Evolutionary conservation across 2,113 vertebrate genomes (phyloP).

Genomic region (Psophia crepitans): DNA sequence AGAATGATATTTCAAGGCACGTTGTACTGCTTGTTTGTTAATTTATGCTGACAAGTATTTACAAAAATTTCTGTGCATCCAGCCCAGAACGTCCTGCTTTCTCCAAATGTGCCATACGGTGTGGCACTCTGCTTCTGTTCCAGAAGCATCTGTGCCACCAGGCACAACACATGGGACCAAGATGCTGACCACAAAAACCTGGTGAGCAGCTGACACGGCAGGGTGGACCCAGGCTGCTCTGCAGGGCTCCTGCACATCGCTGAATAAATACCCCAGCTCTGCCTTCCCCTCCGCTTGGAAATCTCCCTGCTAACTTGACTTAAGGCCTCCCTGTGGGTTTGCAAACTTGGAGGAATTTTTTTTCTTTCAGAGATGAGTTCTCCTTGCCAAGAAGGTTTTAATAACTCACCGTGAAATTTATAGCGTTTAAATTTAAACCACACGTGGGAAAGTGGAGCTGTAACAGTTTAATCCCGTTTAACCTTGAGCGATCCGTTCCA

Average conservation of each 20-base stretch:
- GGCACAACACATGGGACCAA: background rate
- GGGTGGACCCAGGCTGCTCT: background rate
- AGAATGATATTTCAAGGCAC: background rate
- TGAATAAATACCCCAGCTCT: background rate
- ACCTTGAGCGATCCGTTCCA: background rate
- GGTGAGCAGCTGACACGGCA: background rate
- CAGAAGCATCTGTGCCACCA: background rate
- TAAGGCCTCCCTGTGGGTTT: background rate
- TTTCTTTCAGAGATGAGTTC: background rate
- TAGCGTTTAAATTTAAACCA: conserved; percentile 56
- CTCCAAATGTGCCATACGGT: background rate
- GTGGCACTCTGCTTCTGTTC: background rate
- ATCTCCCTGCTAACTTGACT: background rate
- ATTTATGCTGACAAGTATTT: background rate
- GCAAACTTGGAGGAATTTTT: conserved; percentile 5
- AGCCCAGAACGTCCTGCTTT: background rate
- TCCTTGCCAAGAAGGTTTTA: conserved; percentile 57
- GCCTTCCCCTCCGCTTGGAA: background rate
- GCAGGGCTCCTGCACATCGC: accelerated
- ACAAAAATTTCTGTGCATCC: background rate
- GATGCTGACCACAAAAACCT: background rate
- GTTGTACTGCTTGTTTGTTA: background rate
- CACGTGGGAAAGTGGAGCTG: conserved; percentile 57
- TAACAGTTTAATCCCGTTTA: conserved; percentile 53
- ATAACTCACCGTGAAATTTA: conserved; percentile 61